Base-by-base conservation (phyloP, 2,113 vertebrate species). In the Catharus fuscescens region DNA sequence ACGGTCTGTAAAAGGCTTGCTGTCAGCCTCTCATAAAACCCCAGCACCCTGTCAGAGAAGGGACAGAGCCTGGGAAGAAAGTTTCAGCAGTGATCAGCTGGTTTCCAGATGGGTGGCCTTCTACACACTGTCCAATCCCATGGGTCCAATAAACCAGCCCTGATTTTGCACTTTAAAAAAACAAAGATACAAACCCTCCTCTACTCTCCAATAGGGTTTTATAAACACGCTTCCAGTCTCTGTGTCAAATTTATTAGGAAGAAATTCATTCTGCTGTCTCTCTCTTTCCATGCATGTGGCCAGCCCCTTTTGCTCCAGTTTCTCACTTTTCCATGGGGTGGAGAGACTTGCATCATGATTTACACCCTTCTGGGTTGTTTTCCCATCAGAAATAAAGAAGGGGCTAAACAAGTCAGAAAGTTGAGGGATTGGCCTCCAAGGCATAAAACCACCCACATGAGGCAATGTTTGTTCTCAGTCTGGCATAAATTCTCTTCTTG, bases 1-100 rank as follows among this genome's bases (percentile, higher is more conserved):
- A 98, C 36, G 90, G 97, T 94, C 97, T 98, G 97, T 97, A 98
- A 98, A 98, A 95, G 98, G 97, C 98, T 98, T 98, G 98, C 97
- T 97, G 98, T 98, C 96, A 84, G 97, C 95, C 96, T 96, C 97
- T 95, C 96, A 97, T 98, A 97, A 98, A 95, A 98, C 97, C 96
- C 95, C 91, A 97, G 97, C 95, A 97, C 97, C 97, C 96, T 97
- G 96, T 97, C 97, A 97, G 94, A 93, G 91, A 60, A 95, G 76
- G 81, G 93, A 94, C 1, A 9, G 80, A 84, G 92, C 91, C 95
- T 95, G 95, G 95, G 95, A 95, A 95, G 90, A 95, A 96, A 93
- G 77, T 66, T 90, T 70, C 94, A 54, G 81, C 89, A 96, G 96
- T 4, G 87, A 97, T 98, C 98, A 98, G 98, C 97, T 98, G 98